Evolutionary conservation across 2,888 invertebrate genomes (phyloP).

Genomic region (Chaetoderma sp.): DNA sequence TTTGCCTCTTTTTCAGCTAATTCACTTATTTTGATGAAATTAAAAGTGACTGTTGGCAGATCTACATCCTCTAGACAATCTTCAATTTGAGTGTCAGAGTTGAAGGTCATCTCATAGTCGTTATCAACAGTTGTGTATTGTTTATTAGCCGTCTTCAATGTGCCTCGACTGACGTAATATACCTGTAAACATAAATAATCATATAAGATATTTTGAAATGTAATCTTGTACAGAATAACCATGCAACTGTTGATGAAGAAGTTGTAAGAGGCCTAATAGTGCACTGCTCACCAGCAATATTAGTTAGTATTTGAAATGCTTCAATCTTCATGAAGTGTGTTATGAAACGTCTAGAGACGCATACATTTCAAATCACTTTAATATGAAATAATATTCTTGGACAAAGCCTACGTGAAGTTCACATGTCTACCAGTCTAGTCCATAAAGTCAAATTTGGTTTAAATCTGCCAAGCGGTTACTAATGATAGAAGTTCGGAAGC

Average conservation of each 20-base stretch:
- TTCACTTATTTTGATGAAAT: constrained; percentile 82
- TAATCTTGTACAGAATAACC: not conserved
- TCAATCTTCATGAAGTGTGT: too few relatives aligned
- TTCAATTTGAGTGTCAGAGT: constrained; percentile 75
- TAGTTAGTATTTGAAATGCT: too few relatives aligned
- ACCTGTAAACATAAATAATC: constrained; percentile 77
- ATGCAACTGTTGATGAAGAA: not conserved
- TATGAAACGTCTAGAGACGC: too few relatives aligned
- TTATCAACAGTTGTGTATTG: constrained; percentile 86
- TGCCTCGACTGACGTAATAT: constrained; percentile 87
- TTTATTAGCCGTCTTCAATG: constrained; percentile 94
- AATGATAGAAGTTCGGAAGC: too few relatives aligned
- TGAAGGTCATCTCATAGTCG: constrained; percentile 96
- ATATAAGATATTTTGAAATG: not conserved
- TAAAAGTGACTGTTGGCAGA: constrained; percentile 83
- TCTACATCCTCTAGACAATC: constrained; percentile 71
- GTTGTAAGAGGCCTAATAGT: too few relatives aligned
- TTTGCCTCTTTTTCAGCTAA: constrained; percentile 79
- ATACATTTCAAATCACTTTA: too few relatives aligned
- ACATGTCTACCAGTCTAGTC: too few relatives aligned
- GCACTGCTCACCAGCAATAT: too few relatives aligned
- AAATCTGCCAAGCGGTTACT: too few relatives aligned
- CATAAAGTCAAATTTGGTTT: too few relatives aligned
- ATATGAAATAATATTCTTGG: too few relatives aligned
- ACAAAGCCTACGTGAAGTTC: too few relatives aligned